Evolutionary conservation across 2,888 invertebrate genomes (phyloP).

Genomic region (Tinea semifulvella): DNA sequence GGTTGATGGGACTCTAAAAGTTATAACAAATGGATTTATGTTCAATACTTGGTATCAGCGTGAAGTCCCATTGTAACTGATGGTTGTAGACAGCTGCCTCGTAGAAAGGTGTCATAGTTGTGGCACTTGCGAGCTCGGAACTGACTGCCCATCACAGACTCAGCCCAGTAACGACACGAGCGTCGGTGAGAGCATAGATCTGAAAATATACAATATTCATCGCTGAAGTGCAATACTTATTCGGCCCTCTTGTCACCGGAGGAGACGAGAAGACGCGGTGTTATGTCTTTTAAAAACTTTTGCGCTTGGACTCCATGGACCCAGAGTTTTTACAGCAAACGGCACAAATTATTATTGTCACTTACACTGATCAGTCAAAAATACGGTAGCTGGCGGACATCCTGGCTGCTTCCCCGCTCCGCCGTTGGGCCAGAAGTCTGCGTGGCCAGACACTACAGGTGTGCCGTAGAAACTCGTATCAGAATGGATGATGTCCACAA

Average conservation of each 20-base stretch:
- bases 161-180: constrained; percentile 54
- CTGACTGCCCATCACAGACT: constrained; percentile 40
- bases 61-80: constrained; percentile 39
- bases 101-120: constrained; percentile 47
- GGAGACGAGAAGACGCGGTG: too few species aligned
- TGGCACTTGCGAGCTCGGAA: constrained; percentile 39
- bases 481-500: constrained; percentile 60
- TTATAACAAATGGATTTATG: too few species aligned
- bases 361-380: constrained; percentile 33
- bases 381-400: constrained; percentile 34
- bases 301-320: too few species aligned
- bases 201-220: constrained; percentile 23
- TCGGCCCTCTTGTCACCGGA: too few species aligned
- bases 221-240: too few species aligned
- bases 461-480: constrained; percentile 49
- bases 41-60: constrained; percentile 31
- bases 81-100: constrained; percentile 39
- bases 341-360: too few species aligned
- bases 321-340: too few species aligned
- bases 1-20: too few species aligned
- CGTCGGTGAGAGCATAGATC: constrained; percentile 62
- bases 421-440: constrained; percentile 58
- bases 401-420: constrained; percentile 57
- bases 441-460: constrained; percentile 32
- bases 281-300: too few species aligned